Evolutionary conservation across 2,888 invertebrate species (phyloP).

Genomic region (Eulithis testata): DNA sequence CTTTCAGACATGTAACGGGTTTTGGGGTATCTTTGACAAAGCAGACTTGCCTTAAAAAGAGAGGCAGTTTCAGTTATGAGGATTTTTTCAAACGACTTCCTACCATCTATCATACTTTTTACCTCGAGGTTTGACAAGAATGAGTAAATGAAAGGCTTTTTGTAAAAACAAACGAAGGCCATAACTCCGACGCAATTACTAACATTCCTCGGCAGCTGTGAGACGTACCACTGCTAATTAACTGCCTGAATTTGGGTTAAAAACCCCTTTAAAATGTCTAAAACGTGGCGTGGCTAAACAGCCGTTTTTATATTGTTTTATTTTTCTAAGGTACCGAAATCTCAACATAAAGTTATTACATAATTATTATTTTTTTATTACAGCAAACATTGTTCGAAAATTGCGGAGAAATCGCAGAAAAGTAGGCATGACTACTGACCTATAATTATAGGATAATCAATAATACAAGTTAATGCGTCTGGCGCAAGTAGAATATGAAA

Average conservation of each 20-base stretch:
- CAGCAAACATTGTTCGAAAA: no score
- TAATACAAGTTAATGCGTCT: no score
- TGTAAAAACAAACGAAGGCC: conserved; percentile 68
- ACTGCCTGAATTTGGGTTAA: conserved; percentile 47
- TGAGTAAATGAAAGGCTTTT: conserved; percentile 61
- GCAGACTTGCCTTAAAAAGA: no score
- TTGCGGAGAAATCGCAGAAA: no score
- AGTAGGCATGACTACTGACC: no score
- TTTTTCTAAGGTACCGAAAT: not conserved
- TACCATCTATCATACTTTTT: conserved; percentile 11
- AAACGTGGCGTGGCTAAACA: conserved; percentile 5
- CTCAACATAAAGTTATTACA: not conserved
- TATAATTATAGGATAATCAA: no score
- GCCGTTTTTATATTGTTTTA: not conserved
- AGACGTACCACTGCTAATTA: conserved; percentile 68
- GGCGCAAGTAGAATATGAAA: no score
- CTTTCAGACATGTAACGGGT: no score
- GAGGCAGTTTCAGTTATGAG: no score
- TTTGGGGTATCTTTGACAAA: no score
- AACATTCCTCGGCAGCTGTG: conserved; percentile 70
- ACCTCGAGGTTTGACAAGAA: conserved; percentile 34
- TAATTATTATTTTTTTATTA: no score
- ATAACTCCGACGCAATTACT: conserved; percentile 74
- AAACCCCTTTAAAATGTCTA: conserved; percentile 38
- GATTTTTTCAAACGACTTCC: not conserved